phyloP scores from a whole-genome alignment of 1,140 invertebrate species.

The Caerostris darwini region DNA sequence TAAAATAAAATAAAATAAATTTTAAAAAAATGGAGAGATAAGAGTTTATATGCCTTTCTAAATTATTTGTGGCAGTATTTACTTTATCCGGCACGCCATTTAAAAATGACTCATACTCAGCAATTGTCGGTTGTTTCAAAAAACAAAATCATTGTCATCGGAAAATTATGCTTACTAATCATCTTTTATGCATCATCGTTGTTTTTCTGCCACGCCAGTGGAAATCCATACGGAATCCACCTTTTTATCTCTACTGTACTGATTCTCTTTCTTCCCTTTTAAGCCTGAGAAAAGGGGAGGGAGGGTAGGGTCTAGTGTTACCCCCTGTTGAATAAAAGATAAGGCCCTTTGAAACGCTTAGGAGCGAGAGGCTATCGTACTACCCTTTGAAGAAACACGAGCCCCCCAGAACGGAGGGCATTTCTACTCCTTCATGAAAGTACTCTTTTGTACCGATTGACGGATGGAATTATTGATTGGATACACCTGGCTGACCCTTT shows the following conservation, averaged over 20 bases:
- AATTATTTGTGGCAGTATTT: too few relatives aligned
- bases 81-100: too few relatives aligned
- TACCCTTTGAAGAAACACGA: not conserved
- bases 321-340: conserved; percentile 11
- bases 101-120: too few relatives aligned
- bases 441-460: not conserved
- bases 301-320: not conserved
- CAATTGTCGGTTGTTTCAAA: too few relatives aligned
- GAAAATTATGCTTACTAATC: too few relatives aligned
- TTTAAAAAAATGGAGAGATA: too few relatives aligned
- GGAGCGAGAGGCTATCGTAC: not conserved
- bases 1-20: too few relatives aligned
- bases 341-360: not conserved
- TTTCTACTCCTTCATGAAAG: not conserved
- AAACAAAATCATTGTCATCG: too few relatives aligned
- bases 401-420: not conserved
- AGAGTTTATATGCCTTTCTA: too few relatives aligned
- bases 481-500: conserved; percentile 21
- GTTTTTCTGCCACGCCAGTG: not conserved
- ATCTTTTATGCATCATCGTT: too few relatives aligned
- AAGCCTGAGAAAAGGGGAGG: too few relatives aligned
- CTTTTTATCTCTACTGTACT: not conserved
- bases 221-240: not conserved
- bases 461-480: conserved; percentile 11
- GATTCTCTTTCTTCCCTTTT: not conserved